Evolutionary conservation across 92 coral and sea anemone genomes (phyloP), one percentile per base, ranked within the genome.

Genomic region (Siderastrea radians): DNA sequence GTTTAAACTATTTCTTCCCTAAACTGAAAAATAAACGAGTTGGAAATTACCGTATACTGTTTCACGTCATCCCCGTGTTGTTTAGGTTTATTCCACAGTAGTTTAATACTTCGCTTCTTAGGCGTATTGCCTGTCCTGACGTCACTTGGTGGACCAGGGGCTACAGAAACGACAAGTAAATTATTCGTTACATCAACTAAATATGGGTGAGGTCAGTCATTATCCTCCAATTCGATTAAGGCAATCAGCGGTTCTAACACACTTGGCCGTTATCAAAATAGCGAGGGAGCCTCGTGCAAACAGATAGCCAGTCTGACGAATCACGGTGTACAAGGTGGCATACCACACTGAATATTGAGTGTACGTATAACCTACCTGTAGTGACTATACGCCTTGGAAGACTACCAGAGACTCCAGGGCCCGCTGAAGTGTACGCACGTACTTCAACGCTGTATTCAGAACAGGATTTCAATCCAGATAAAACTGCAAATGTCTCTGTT

Each of bases 391-490:
- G 6, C 16, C 43, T 12, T 2, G 80, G 57, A 49, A 49, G 72
- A 38, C 11, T 6, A 50, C 94, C 81, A 71, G 77, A 92, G 10
- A 86, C 83, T 51, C 98, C 98, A 1, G 74, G 71, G 1, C 95
- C 95, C 57, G 77, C 67, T 4, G 62, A 45, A 26, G 94, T 92
- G 68, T 79, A 79, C 3, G 95, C 95, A 63, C 88, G 84, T 43
- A 94, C 92, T 26, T 49, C 49, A 8, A 92, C 72, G 13, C 71
- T 75, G 87, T 94, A 94, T 45, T n/a, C 6, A 64, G 81, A 74
- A 72, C 92, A 89, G 3, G 74, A 3, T 67, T 19, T 16, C 53
- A 94, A 68, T 8, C 79, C 79, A 53, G 15, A 6, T 15, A 90
- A 72, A 51, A 89, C 78, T 11, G 2, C 54, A 45, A 7, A 53